Evolutionary conservation across 2,113 vertebrate species (phyloP), one percentile per base, ranked within the genome.

Genomic region (Coptodon bakossiorum): DNA sequence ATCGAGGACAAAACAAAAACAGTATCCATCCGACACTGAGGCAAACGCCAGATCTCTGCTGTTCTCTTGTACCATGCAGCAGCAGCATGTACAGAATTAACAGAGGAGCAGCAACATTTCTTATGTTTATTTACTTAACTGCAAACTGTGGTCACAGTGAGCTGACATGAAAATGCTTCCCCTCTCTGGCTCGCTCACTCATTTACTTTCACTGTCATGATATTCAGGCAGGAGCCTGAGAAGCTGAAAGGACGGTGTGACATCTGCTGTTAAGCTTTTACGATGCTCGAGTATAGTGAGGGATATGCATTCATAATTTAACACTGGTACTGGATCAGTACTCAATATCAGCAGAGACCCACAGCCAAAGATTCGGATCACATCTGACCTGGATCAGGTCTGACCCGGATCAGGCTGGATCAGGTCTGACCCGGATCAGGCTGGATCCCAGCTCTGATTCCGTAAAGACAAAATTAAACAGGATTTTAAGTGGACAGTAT

Each of bases 1-100:
- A 5, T 38, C 61, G 12, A 66, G 34, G 34, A 38, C 61, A 66
- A 66, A n/a, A 38, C 61, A 38, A 66, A 66, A 66, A 66, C 4
- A 7, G 3, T 11, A 12, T 5, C 61, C 10, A n/a, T 38, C 0
- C 3, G 0, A n/a, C 11, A 3, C 59, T 36, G 31, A 63, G 31
- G 17, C 17, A 5, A 63, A 36, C 36, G 6, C 31, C 31, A 12
- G 4, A n/a, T 36, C 31, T 66, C 19, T 38, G 61, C 34, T 2
- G 61, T 5, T 36, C 57, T 9, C 31, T n/a, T 36, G 9, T 2
- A 38, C 31, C 0, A 63, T 7, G 59, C 59, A 66, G n/a, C 34
- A 38, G 34, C 61, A 66, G 19, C 61, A 38, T 5, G 17, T 66
- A 38, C 10, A 66, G 16, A 38, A 66, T 66, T 1, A 66, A 38